Percentiles rank a stretch among this genome's conserved stretches.
These are phyloP conservation scores for Chaetops frenatus DNA, from an alignment of 2,113 vertebrate genomes.

Conservation along the genomic window DNA sequence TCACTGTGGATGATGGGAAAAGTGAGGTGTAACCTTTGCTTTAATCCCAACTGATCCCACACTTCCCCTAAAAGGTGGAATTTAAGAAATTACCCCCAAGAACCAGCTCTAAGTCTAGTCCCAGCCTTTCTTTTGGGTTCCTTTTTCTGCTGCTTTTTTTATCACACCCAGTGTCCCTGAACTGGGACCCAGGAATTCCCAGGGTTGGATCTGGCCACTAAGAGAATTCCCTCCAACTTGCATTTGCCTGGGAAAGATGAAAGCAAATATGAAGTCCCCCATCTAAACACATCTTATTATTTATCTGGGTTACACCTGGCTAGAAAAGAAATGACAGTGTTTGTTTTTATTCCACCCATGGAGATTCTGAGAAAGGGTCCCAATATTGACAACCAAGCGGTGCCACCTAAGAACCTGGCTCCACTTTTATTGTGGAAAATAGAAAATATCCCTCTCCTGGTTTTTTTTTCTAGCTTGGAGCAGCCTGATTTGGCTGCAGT, in stretches of 20 bases:
- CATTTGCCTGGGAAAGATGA: not conserved
- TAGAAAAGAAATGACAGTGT: not conserved
- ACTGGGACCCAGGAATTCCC: not conserved
- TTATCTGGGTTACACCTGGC: not conserved
- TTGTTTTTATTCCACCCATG: not conserved
- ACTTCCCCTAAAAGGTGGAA: rapidly evolving
- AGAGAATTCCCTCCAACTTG: not conserved
- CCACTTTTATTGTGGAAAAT: not conserved
- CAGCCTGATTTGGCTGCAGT: not conserved
- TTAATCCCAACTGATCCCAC: rapidly evolving
- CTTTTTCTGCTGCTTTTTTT: not conserved
- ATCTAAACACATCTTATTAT: not conserved
- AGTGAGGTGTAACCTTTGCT: not conserved
- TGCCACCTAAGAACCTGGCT: not conserved
- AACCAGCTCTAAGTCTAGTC: not conserved
- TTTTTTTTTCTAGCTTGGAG: not conserved
- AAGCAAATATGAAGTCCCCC: not conserved
- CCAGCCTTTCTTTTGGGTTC: not conserved
- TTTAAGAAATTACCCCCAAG: not conserved
- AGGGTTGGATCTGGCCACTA: not conserved
- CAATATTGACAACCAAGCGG: not conserved
- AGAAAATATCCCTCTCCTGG: not conserved
- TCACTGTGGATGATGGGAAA: not conserved
- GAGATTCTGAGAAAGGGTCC: not conserved
- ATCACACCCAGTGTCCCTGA: not conserved